phyloP scores from a whole-genome alignment of 2,888 invertebrate species.

The Drosophila mimica region DNA sequence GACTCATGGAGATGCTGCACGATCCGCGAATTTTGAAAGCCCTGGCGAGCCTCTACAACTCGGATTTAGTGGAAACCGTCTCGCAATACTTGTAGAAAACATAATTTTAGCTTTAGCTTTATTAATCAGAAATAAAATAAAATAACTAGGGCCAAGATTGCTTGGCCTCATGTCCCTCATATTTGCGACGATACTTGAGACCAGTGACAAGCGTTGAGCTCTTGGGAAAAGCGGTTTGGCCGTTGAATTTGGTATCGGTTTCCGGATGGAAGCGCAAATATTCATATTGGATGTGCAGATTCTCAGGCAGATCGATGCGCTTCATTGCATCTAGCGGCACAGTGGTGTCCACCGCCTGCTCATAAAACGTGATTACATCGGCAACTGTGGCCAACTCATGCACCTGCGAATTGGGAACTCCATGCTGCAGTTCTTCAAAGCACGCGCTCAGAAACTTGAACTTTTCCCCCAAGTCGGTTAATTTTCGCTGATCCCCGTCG shows the following conservation, averaged over 20 bases:
- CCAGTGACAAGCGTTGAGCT: slow-evolving; percentile 94
- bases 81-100: slow-evolving; percentile 61
- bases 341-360: slow-evolving; percentile 88
- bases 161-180: slow-evolving; percentile 89
- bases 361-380: slow-evolving; percentile 90
- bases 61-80: slow-evolving; percentile 74
- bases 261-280: slow-evolving; percentile 94
- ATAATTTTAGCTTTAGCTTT: slow-evolving; percentile 69
- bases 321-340: slow-evolving; percentile 91
- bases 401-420: slow-evolving; percentile 93
- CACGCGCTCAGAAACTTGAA: slow-evolving; percentile 90
- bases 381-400: slow-evolving; percentile 90
- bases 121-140: slow-evolving; percentile 4
- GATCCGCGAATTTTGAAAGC: slow-evolving; percentile 93
- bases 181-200: slow-evolving; percentile 92
- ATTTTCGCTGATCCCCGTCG: slow-evolving; percentile 67
- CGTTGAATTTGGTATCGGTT: slow-evolving; percentile 90
- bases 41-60: slow-evolving; percentile 88
- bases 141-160: slow-evolving; percentile 87
- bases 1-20: slow-evolving; percentile 88
- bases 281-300: slow-evolving; percentile 93
- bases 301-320: slow-evolving; percentile 92
- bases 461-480: slow-evolving; percentile 85
- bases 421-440: slow-evolving; percentile 89
- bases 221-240: slow-evolving; percentile 93